Base-by-base conservation (phyloP, 2,888 invertebrate genomes). In the Nebria brevicollis region DNA sequence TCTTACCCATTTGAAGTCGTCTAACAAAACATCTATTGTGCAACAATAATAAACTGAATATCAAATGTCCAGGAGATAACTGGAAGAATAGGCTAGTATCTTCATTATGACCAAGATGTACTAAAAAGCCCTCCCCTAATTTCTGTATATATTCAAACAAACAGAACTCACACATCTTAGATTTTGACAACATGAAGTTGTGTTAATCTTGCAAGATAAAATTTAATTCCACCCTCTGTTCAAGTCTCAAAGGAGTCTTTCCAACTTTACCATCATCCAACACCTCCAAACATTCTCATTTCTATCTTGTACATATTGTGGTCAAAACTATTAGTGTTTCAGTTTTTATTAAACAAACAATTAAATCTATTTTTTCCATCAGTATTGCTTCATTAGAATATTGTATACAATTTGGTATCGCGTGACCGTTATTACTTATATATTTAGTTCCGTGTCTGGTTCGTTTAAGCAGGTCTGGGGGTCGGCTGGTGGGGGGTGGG, bases 191-290 rank as follows among this genome's bases (percentile, higher is more conserved):
- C 80, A 54, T 75, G 80, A 80, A 80, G 75, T 80, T 80, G 80
- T 80, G 80, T 80, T 80, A 80, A 80, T 80, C 80, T 80, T 80
- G 66, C 75, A 65, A 80, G 80, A 80, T 80, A 80, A 80, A 80
- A 80, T 80, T 80, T 80, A 80, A 80, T 80, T 80, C 80, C 73
- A 64, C 80, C 75, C 68, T 73, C 66, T 82, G 82, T 75, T 75
- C 77, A 70, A 72, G 70, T 82, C 77, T 77, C 75, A 77, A 82
- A 77, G 82, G 77, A 82, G 77, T 82, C 74, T 77, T 82, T 83
- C 83, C 83, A 83, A 84, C 83, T 83, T 83, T 68, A 70, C 79
- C 82, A 34, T 34, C 34, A 34, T 77, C 79, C 81, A 72, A 78
- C 77, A 73, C 81, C 82, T 82, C 82, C 34, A 34, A 4, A 34